phyloP scores from a whole-genome alignment of 2,113 vertebrate genomes.

The Acinonyx jubatus region DNA sequence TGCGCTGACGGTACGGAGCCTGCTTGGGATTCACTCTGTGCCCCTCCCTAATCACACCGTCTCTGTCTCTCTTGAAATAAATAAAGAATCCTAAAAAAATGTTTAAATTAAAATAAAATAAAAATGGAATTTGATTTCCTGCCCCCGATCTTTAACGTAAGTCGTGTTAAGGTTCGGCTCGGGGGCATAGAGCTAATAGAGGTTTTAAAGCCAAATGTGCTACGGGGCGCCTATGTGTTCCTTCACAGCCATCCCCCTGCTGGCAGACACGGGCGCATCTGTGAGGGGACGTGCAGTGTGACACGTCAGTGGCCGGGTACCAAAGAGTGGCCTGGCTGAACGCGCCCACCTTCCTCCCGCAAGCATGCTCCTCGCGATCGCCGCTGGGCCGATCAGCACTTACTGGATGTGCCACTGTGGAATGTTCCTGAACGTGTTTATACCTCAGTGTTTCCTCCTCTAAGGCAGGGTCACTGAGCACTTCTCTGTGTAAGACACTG shows the following conservation, averaged over 20 bases:
- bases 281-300: rapidly evolving
- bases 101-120: too few species aligned
- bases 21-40: too few species aligned
- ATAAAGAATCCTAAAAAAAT: too few species aligned
- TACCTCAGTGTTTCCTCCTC: background rate
- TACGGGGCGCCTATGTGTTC: rapidly evolving
- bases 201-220: background rate
- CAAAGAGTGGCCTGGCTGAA: rapidly evolving
- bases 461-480: rapidly evolving
- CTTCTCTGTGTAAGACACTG: background rate
- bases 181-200: background rate
- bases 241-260: too few species aligned
- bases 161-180: background rate
- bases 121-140: background rate
- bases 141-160: background rate
- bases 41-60: too few species aligned
- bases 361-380: rapidly evolving
- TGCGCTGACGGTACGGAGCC: too few species aligned
- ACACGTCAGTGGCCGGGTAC: rapidly evolving
- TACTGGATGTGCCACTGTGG: background rate
- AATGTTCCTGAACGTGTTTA: too few species aligned
- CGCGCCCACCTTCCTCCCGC: rapidly evolving
- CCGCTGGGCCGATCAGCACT: background rate
- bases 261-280: background rate
- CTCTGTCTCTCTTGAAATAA: too few species aligned